phyloP scores from a whole-genome alignment of 2,113 vertebrate genomes.

The Sphyrna mokarran region DNA sequence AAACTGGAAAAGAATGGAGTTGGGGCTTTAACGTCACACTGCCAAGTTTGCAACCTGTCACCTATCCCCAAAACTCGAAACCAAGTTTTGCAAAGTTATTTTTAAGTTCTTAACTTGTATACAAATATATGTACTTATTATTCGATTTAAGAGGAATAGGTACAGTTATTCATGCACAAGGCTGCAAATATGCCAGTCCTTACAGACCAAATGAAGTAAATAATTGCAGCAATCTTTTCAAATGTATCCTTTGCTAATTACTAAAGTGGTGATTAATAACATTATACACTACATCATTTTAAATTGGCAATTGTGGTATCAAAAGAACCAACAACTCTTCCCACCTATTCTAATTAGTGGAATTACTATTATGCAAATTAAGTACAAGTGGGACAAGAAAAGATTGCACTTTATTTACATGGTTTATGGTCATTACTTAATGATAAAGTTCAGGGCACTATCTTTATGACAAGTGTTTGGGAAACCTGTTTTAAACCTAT shows the following conservation, averaged over 20 bases:
- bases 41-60: not conserved
- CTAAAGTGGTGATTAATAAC: conserved; percentile 34
- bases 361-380: conserved; percentile 11
- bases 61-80: not conserved
- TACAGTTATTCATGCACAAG: conserved; percentile 14
- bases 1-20: not conserved
- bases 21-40: not conserved
- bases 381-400: not conserved
- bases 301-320: conserved; percentile 37
- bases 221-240: not conserved
- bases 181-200: not conserved
- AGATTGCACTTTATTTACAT: not conserved
- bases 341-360: conserved; percentile 20
- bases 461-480: not conserved
- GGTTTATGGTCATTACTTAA: no score
- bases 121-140: not conserved
- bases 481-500: not conserved
- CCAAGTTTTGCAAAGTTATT: not conserved
- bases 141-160: not conserved
- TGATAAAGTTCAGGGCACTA: not conserved
- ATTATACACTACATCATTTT: conserved; percentile 36
- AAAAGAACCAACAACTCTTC: not conserved
- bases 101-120: not conserved
- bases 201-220: conserved; percentile 6
- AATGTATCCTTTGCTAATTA: conserved; percentile 31